Conservation (phyloP, 2,797 vertebrate genomes). For the Pseudotriccus pelzelni region DNA sequence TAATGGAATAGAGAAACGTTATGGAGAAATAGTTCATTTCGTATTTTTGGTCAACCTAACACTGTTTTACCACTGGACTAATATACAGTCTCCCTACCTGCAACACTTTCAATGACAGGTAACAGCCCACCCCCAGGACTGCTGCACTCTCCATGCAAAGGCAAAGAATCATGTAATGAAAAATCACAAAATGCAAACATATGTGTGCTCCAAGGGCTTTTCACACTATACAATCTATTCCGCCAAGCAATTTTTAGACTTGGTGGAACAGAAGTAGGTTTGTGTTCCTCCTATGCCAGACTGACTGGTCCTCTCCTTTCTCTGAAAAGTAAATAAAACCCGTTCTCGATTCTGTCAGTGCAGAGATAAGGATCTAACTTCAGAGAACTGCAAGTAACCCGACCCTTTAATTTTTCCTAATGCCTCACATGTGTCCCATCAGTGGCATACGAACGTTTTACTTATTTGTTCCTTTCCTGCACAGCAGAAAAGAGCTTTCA, state of each 20-base stretch:
- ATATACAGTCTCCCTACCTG: not conserved
- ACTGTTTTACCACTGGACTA: not conserved
- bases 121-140: not conserved
- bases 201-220: not conserved
- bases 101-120: not conserved
- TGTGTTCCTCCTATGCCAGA: not conserved
- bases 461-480: not conserved
- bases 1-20: not conserved
- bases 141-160: not conserved
- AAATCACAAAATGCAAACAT: not conserved
- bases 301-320: not conserved
- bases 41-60: not conserved
- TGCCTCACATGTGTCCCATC: not conserved
- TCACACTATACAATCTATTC: not conserved
- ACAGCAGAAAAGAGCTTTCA: not conserved
- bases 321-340: not conserved
- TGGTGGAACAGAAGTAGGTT: not conserved
- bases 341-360: not conserved
- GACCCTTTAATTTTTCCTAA: conserved; percentile 33
- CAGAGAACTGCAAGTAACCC: not conserved
- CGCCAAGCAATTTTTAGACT: not conserved
- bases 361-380: not conserved
- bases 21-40: not conserved
- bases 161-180: not conserved
- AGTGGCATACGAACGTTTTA: not conserved